Conservation (phyloP, 1,140 invertebrate species). For the Homarus americanus region DNA sequence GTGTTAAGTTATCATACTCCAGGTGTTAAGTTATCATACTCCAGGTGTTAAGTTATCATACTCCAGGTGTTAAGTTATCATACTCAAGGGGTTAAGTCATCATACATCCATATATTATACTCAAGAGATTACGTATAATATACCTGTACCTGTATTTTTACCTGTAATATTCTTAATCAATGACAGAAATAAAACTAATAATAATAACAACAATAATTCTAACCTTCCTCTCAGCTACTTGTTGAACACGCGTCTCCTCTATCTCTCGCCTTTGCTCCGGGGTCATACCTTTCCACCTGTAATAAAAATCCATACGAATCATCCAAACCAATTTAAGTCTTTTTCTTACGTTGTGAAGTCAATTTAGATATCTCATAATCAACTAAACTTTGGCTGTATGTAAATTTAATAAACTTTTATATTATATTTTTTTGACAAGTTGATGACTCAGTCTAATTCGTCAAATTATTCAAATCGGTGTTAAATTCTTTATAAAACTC, state of each 20-base stretch:
- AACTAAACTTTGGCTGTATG: no score
- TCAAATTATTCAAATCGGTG: no score
- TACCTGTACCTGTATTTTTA: background rate
- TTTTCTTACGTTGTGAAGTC: no score
- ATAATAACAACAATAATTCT: background rate
- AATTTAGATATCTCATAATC: no score
- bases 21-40: background rate
- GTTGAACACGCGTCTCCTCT: background rate
- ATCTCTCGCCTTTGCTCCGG: conserved; percentile 18
- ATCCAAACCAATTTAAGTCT: no score
- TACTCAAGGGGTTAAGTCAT: background rate
- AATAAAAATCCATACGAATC: background rate
- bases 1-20: no score
- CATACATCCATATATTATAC: background rate
- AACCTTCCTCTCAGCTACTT: conserved; percentile 40
- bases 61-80: background rate
- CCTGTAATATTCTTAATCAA: no score
- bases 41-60: background rate
- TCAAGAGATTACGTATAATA: background rate
- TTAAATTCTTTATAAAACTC: no score
- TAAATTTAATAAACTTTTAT: no score
- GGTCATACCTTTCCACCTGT: conserved; percentile 61
- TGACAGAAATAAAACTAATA: background rate
- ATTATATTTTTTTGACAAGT: no score
- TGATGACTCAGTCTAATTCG: no score